Conservation (phyloP, 1,140 invertebrate species). For the Polypedilum vanderplanki region DNA sequence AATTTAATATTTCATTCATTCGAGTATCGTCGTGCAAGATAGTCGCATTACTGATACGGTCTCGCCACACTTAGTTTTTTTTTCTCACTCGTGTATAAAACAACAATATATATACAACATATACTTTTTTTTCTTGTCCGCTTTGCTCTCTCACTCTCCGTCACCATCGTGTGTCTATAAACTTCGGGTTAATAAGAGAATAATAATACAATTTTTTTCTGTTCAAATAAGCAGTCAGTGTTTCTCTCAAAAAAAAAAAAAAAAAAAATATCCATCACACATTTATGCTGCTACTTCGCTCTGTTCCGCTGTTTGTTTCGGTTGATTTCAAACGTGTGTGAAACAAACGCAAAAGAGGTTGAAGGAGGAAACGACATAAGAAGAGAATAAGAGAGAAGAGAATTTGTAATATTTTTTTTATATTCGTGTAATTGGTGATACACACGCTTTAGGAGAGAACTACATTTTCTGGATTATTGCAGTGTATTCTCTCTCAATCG, state of each 20-base stretch:
- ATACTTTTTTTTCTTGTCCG: no score
- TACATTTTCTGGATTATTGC: background rate
- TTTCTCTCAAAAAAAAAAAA: no score
- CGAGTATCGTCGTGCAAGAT: background rate
- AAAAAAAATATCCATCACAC: no score
- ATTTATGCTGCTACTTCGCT: no score
- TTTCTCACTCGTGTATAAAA: background rate
- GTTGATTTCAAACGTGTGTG: background rate
- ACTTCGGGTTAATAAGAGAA: no score
- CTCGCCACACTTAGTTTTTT: background rate
- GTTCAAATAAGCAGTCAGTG: no score
- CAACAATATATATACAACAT: background rate
- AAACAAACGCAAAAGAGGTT: background rate
- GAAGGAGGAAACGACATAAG: background rate
- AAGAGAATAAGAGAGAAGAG: background rate
- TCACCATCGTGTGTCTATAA: no score
- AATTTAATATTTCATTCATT: slow-evolving; percentile 20
- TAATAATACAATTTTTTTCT: no score
- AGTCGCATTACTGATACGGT: slow-evolving; percentile 6
- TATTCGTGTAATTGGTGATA: background rate
- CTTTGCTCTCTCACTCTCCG: no score
- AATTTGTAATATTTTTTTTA: background rate
- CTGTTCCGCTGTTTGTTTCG: no score
- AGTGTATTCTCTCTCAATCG: background rate
- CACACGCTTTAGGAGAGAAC: no score